Evolutionary conservation across 2,113 vertebrate genomes (phyloP).

Genomic region (Halichoerus grypus): DNA sequence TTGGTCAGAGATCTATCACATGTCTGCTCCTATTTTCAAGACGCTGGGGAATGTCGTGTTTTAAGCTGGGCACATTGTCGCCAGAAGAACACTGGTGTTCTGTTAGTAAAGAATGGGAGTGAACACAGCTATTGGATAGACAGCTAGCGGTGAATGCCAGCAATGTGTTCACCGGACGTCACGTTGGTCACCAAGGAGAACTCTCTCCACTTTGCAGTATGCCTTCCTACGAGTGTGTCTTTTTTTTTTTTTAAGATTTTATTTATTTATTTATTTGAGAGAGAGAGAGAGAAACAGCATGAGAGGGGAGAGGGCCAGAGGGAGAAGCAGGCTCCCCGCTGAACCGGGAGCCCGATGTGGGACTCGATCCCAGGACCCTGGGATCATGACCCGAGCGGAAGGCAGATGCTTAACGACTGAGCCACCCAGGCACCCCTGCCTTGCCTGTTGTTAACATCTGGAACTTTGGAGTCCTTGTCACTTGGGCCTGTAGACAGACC

Average conservation of each 20-base stretch:
- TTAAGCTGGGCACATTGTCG: not conserved
- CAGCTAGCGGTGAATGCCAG: not conserved
- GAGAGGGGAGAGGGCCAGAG: no score
- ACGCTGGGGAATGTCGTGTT: not conserved
- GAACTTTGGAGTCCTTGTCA: not conserved
- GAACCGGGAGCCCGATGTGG: rapidly evolving
- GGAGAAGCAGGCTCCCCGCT: no score
- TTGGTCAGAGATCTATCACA: not conserved
- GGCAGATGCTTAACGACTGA: no score
- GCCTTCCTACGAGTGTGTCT: not conserved
- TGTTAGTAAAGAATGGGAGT: not conserved
- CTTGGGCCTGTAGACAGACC: not conserved
- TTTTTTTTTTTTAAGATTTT: no score
- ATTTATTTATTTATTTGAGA: no score
- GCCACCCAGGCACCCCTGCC: not conserved
- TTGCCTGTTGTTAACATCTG: not conserved
- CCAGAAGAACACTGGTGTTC: not conserved
- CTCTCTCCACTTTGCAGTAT: not conserved
- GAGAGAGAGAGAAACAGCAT: no score
- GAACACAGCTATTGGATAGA: not conserved
- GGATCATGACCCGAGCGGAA: no score
- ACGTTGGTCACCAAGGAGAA: no score
- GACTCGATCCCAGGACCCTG: no score
- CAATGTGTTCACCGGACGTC: rapidly evolving
- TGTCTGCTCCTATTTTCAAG: not conserved